These are phyloP conservation scores for Tachina grossa DNA, from an alignment of 2,888 invertebrate species.

Conservation along the genomic window DNA sequence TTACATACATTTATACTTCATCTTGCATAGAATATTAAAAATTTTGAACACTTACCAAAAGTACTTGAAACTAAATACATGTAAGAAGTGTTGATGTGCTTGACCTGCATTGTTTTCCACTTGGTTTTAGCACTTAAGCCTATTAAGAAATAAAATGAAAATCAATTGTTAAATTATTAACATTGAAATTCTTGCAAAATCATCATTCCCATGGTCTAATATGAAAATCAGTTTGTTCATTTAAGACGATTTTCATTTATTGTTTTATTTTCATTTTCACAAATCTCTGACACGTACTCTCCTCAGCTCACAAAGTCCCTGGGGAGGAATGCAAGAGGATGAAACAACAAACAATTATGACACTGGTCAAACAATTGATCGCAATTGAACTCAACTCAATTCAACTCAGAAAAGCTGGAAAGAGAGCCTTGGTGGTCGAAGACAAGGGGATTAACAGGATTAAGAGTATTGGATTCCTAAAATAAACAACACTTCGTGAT, in stretches of 20 bases:
- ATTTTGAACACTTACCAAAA: neutral
- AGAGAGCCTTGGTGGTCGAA: conserved; percentile 64
- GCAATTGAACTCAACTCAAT: conserved; percentile 47
- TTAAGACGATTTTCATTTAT: conserved; percentile 56
- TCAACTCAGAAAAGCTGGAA: conserved; percentile 39
- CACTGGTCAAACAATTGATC: conserved; percentile 56
- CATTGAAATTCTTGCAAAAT: conserved; percentile 62
- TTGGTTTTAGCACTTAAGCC: conserved; percentile 62
- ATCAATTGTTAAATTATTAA: conserved; percentile 54
- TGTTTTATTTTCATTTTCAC: neutral
- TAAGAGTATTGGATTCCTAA: conserved; percentile 42
- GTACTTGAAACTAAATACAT: conserved; percentile 22
- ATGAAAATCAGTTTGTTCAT: conserved; percentile 57
- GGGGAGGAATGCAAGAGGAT: neutral
- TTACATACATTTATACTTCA: neutral
- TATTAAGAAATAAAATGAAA: conserved; percentile 47
- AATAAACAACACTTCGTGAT: conserved; percentile 7
- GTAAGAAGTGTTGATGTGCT: conserved; percentile 53
- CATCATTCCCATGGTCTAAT: conserved; percentile 55
- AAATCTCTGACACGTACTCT: conserved; percentile 64
- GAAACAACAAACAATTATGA: conserved; percentile 36
- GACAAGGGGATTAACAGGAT: conserved; percentile 69
- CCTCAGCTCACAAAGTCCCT: conserved; percentile 29
- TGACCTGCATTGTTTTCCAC: conserved; percentile 63
- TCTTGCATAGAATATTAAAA: neutral